Conservation (phyloP, 2,797 vertebrate genomes). For the Phataginus tetradactyla region DNA sequence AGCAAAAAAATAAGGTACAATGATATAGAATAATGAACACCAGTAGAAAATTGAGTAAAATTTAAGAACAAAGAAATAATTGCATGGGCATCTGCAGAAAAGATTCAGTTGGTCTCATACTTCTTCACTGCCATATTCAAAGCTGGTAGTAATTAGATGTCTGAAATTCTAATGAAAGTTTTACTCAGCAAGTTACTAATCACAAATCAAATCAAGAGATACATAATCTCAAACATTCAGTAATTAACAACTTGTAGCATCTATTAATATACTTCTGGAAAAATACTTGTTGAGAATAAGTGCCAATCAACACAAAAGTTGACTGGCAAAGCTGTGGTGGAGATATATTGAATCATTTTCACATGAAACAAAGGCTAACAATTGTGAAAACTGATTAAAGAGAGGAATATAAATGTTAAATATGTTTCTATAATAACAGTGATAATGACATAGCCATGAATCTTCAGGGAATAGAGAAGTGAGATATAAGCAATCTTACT, state of each 20-base stretch:
- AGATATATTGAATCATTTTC: background rate
- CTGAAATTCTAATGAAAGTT: background rate
- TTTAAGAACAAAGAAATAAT: background rate
- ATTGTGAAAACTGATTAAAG: background rate
- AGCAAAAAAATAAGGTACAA: background rate
- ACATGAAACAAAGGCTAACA: background rate
- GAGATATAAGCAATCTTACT: background rate
- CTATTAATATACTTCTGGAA: background rate
- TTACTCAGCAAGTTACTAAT: background rate
- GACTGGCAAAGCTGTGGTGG: background rate
- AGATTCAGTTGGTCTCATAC: background rate
- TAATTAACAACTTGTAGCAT: background rate
- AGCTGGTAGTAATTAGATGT: background rate
- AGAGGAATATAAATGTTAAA: background rate
- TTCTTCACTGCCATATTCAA: background rate
- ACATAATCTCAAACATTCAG: background rate
- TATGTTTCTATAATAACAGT: background rate
- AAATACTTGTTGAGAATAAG: background rate
- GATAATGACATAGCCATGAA: background rate
- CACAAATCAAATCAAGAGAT: background rate
- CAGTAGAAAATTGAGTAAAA: background rate
- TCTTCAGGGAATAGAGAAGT: background rate
- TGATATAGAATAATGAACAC: background rate
- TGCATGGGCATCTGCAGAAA: background rate
- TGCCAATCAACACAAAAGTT: background rate